Evolutionary conservation across 2,113 vertebrate genomes (phyloP), one percentile per base, ranked within the genome.

Genomic region (Psammodynastes pulverulentus): DNA sequence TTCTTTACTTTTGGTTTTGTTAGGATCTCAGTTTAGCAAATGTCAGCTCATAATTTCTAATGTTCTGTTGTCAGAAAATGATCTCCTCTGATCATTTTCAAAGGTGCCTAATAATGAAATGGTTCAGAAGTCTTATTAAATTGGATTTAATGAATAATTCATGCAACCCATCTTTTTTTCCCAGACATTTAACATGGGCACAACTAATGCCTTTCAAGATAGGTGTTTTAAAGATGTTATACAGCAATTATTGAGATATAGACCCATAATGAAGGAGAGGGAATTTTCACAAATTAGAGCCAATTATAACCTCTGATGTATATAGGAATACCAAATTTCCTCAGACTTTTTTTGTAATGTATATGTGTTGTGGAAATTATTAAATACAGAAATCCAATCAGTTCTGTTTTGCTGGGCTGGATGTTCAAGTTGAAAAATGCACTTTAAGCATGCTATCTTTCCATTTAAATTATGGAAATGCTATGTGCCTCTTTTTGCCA

Each of bases 141-240:
- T 90, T 93, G 10, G 24, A 91, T 23, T 54, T 58, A 1, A 94
- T 94, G 86, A 96, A 96, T 95, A 96, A 95, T 96, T 93, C 34
- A 94, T 86, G 86, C 1, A 92, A 54, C 52, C 51, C 49, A 91
- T 34, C 52, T 92, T 39, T 56, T 94, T 9, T 92, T 88, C 92
- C 87, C 94, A 92, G 46, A 43, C 39, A 84, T 49, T 96, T 94
- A 94, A 51, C 84, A 51, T 84, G 62, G 19, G 84, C 45, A 88
- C 88, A 94, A 97, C 95, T 95, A 95, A 72, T 53, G 51, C n/a
- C 93, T 94, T 95, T 84, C 94, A 62, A 91, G 34, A 92, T 86
- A 45, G 0, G 23, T 46, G 90, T 91, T 92, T 92, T 91, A 23
- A 92, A 24, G 26, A 24, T 90, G 21, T 92, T 84, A 21, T 84